Evolutionary conservation across 1,140 invertebrate species (phyloP).

Genomic region (Andrena cerasifolii): DNA sequence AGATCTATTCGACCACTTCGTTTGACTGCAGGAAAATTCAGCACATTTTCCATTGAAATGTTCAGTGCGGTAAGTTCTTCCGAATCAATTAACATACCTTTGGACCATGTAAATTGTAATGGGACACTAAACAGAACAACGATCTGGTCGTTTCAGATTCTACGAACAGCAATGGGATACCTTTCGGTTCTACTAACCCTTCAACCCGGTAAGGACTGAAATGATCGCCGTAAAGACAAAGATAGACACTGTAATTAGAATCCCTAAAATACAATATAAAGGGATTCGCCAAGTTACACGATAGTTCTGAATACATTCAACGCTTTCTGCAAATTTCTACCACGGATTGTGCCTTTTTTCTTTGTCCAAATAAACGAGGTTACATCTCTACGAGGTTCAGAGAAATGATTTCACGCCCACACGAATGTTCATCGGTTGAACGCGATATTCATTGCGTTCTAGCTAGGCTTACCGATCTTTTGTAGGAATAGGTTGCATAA

Average conservation of each 20-base stretch:
- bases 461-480: no score
- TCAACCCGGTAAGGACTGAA: neutral
- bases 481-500: no score
- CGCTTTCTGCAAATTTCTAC: no score
- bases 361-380: no score
- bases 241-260: neutral
- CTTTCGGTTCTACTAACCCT: constrained; percentile 57
- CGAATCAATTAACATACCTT: no score
- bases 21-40: constrained; percentile 57
- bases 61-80: constrained; percentile 60
- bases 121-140: neutral
- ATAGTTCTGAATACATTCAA: neutral
- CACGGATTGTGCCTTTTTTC: no score
- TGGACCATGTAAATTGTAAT: no score
- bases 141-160: constrained; percentile 42
- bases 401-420: no score
- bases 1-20: constrained; percentile 44
- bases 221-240: neutral
- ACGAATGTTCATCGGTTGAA: no score
- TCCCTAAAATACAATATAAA: neutral
- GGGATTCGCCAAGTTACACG: neutral
- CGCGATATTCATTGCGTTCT: no score
- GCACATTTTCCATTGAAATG: constrained; percentile 55
- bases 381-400: no score
- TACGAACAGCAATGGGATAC: constrained; percentile 57